Conservation (phyloP, 2,797 vertebrate genomes). For the Microtus obscurus region DNA sequence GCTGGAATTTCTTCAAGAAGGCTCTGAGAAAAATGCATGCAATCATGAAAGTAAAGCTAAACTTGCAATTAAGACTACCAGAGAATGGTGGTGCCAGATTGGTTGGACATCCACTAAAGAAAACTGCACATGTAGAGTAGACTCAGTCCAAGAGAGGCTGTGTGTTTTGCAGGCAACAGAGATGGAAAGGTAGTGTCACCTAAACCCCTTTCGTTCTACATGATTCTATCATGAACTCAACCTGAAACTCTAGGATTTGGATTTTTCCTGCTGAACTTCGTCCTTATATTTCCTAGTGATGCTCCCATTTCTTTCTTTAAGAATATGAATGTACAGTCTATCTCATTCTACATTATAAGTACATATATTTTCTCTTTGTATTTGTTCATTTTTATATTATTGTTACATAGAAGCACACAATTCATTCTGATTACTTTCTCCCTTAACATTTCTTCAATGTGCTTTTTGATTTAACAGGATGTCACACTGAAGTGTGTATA, state of each 20-base stretch:
- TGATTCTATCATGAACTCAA: too few relatives aligned
- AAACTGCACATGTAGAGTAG: not conserved
- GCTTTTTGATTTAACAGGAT: not conserved
- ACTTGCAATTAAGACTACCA: not conserved
- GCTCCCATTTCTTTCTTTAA: not conserved
- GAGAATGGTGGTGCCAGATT: not conserved
- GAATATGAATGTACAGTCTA: not conserved
- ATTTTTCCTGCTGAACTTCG: too few relatives aligned
- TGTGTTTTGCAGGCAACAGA: not conserved
- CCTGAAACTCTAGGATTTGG: not conserved
- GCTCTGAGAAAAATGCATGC: not conserved
- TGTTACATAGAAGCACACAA: not conserved
- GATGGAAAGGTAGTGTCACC: not conserved
- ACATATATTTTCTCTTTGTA: not conserved
- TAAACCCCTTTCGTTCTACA: not conserved
- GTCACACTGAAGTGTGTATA: not conserved
- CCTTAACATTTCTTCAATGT: not conserved
- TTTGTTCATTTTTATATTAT: not conserved
- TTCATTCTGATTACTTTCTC: not conserved
- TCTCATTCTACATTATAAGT: not conserved
- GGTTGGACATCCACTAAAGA: too few relatives aligned
- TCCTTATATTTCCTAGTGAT: not conserved
- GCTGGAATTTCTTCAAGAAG: not conserved
- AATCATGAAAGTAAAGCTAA: not conserved
- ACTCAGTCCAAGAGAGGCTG: not conserved